Evolutionary conservation across 2,888 invertebrate genomes (phyloP), one percentile per base, ranked within the genome.

Genomic region (Rhodophaea formosa): DNA sequence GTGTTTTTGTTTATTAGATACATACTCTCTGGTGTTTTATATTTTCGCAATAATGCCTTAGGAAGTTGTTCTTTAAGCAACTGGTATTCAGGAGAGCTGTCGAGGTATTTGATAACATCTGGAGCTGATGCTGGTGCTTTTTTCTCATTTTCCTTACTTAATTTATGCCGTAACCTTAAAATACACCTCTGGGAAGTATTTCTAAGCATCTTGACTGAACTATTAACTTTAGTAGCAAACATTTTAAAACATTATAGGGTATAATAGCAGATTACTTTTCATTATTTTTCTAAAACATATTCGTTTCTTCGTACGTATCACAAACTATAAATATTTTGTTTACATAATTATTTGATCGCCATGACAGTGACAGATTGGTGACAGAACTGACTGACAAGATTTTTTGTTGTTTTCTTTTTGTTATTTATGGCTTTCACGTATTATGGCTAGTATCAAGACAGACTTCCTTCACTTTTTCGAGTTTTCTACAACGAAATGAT

Each of bases 1-100:
- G 82, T 84, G 30, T 73, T 68, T 58, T 68, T 72, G 60, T 92
- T 86, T 53, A 92, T 79, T 39, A 93, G 62, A 67, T 92, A 92
- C 80, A 92, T 85, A 58, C 75, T 80, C 59, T 82, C 80, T 7
- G 80, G 80, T 3, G 80, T 71, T 64, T 82, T 86, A 66, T 84
- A 89, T 64, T 90, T 91, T 64, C 68, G 83, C 14, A 90, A 65
- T 46, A 91, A 74, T 51, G 64, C 56, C 57, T 78, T 84, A 3
- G 91, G 91, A 58, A 91, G 62, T 53, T 75, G 74, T n/a, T 82
- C 72, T 68, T 74, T 75, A 42, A 88, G 68, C 51, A 72, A 68
- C 17, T 54, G 62, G 60, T 86, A 88, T 23, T 88, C 86, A 59
- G 74, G 65, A 16, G 72, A 69, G 60, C 60, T 82, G 62, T 81